A percentile compares a stretch with the other conserved stretches of the same genome.
Conservation (phyloP, 2,113 vertebrate genomes). For the Pimephales promelas region DNA sequence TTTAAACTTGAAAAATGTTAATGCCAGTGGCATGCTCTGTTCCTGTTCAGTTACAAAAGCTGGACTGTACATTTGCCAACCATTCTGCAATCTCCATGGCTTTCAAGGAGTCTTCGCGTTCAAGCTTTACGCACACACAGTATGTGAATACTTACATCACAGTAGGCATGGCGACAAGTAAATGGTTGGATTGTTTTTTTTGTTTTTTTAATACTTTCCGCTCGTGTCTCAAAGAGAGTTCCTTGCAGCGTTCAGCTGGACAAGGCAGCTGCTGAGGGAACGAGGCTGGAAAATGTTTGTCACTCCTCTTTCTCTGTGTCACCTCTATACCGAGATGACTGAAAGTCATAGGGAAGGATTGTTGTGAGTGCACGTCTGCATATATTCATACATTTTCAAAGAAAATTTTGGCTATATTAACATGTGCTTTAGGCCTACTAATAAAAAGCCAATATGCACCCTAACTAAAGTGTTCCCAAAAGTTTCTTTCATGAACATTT, state of each 20-base stretch:
- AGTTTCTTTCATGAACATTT: too few species aligned
- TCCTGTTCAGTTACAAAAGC: constrained; percentile 11
- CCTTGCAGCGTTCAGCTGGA: constrained; percentile 19
- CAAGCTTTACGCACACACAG: neutral
- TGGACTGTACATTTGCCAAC: neutral
- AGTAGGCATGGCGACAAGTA: constrained; percentile 41
- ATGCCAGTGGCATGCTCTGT: constrained; percentile 9
- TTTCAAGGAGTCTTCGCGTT: neutral
- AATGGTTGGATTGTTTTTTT: constrained; percentile 35
- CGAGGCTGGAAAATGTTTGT: constrained; percentile 12
- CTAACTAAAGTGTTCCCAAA: too few species aligned
- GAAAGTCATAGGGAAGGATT: neutral
- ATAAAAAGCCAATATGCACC: too few species aligned
- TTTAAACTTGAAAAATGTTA: neutral
- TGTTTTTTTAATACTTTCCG: constrained; percentile 52
- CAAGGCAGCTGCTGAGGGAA: constrained; percentile 40
- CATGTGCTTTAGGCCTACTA: too few species aligned
- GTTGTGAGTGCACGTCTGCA: neutral
- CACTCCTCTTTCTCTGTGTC: constrained; percentile 11
- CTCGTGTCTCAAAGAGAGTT: constrained; percentile 42
- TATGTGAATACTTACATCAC: constrained; percentile 24
- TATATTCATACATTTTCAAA: neutral
- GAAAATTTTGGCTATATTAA: too few species aligned
- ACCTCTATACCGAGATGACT: neutral
- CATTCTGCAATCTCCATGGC: neutral